These are phyloP conservation scores for Echinarachnius parma DNA, from an alignment of 53 echinoderm and acorn worm genomes.

Conservation along the genomic window DNA sequence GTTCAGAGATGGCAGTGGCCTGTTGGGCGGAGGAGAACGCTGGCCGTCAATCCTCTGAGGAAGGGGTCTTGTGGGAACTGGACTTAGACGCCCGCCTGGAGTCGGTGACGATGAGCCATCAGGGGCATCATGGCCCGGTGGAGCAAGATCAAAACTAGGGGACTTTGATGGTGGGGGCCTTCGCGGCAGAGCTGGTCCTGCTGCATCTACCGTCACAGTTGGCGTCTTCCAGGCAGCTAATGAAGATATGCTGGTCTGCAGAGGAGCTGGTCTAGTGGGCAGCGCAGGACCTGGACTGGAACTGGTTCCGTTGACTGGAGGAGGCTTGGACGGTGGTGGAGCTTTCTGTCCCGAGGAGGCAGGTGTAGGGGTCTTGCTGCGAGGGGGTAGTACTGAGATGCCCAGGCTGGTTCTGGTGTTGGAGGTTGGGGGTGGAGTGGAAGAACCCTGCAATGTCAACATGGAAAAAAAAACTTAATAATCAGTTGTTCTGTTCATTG, in stretches of 20 bases:
- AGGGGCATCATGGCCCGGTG: too few relatives aligned
- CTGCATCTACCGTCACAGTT: constrained; percentile 5
- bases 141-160: constrained; percentile 5
- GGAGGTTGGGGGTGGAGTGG: constrained; percentile 22
- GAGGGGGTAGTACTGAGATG: constrained; percentile 9
- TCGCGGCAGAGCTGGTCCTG: constrained; percentile 21
- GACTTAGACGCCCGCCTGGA: constrained; percentile 7
- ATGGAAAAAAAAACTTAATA: not conserved
- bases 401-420: constrained; percentile 24
- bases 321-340: not conserved
- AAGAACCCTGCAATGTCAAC: not conserved
- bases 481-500: too few relatives aligned
- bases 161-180: constrained; percentile 29
- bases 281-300: constrained; percentile 3
- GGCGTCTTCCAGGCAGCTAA: constrained; percentile 16
- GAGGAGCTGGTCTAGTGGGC: constrained; percentile 2
- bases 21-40: constrained; percentile 7
- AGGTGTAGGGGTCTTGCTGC: constrained; percentile 32
- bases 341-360: not conserved
- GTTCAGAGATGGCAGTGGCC: constrained; percentile 32
- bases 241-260: too few relatives aligned
- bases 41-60: constrained; percentile 9
- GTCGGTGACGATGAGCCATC: not conserved
- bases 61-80: constrained; percentile 22
- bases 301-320: too few relatives aligned